These are phyloP conservation scores for Jordanella pulchra DNA, from an alignment of 2,797 vertebrate species.

Conservation along the genomic window DNA sequence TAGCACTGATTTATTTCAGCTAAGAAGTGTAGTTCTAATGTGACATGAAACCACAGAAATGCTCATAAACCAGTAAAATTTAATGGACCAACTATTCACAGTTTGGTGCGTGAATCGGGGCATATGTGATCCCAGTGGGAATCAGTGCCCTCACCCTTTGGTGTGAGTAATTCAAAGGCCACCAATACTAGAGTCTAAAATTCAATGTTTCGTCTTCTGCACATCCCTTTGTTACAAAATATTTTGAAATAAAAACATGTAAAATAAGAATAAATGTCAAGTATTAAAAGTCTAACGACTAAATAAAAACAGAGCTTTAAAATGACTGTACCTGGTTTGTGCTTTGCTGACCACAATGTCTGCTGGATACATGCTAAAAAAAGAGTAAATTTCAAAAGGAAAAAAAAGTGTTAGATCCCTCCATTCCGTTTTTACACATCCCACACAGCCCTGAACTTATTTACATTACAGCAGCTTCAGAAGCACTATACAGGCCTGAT, in stretches of 20 bases:
- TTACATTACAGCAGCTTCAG: constrained; percentile 55
- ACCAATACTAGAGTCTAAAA: constrained; percentile 8
- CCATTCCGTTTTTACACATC: constrained; percentile 42
- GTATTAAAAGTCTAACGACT: constrained; percentile 10
- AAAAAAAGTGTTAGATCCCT: constrained; percentile 58
- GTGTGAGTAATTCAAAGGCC: constrained; percentile 21
- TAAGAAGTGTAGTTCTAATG: constrained; percentile 1
- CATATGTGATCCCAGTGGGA: constrained; percentile 48
- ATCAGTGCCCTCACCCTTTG: constrained; percentile 20
- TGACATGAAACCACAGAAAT: constrained; percentile 1
- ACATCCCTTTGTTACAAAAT: neutral
- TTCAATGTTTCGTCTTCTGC: constrained; percentile 4
- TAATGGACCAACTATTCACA: neutral
- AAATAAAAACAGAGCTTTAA: constrained; percentile 24
- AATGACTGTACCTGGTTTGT: constrained; percentile 89
- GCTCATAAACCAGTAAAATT: neutral
- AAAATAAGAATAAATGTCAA: neutral
- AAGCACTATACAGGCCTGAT: constrained; percentile 37
- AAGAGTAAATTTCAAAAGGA: constrained; percentile 33
- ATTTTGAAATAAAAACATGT: constrained; percentile 17
- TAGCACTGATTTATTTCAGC: neutral
- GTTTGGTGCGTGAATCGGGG: constrained; percentile 24
- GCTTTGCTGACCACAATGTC: constrained; percentile 98
- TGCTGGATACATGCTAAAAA: constrained; percentile 94
- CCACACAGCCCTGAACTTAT: constrained; percentile 52